These are phyloP conservation scores for Phytoseiulus persimilis DNA, from an alignment of 2,888 invertebrate species.

Conservation along the genomic window DNA sequence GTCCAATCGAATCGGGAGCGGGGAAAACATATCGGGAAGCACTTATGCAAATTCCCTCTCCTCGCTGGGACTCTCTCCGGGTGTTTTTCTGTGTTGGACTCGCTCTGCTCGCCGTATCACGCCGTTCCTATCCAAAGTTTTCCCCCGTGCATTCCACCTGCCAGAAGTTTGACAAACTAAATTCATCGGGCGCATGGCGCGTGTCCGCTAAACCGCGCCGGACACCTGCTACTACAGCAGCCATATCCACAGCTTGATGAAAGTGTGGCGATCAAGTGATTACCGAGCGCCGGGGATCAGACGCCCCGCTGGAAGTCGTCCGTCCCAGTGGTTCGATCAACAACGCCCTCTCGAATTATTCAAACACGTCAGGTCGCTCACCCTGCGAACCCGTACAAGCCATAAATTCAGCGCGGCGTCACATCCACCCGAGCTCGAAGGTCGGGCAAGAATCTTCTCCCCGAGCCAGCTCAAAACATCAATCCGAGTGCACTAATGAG, in stretches of 20 bases:
- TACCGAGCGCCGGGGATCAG: background rate
- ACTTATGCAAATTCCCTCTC: conserved; percentile 28
- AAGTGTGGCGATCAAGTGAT: background rate
- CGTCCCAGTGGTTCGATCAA: background rate
- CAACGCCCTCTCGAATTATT: background rate
- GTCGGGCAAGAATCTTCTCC: background rate
- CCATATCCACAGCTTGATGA: background rate
- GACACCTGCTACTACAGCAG: background rate
- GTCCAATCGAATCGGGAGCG: background rate
- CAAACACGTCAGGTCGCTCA: background rate
- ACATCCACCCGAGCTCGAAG: background rate
- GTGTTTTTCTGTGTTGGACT: background rate
- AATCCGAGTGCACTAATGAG: background rate
- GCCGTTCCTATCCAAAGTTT: background rate
- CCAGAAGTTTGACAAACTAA: background rate
- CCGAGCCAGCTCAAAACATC: background rate
- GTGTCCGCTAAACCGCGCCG: background rate
- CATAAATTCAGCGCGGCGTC: background rate
- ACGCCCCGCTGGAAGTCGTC: background rate
- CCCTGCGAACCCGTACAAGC: background rate
- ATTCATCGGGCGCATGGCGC: background rate
- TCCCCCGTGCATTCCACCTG: background rate
- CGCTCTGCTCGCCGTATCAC: background rate
- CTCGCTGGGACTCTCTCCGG: background rate
- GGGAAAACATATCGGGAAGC: conserved; percentile 33